Conservation (phyloP, 2,888 invertebrate genomes). For the Pachymerium ferrugineum region DNA sequence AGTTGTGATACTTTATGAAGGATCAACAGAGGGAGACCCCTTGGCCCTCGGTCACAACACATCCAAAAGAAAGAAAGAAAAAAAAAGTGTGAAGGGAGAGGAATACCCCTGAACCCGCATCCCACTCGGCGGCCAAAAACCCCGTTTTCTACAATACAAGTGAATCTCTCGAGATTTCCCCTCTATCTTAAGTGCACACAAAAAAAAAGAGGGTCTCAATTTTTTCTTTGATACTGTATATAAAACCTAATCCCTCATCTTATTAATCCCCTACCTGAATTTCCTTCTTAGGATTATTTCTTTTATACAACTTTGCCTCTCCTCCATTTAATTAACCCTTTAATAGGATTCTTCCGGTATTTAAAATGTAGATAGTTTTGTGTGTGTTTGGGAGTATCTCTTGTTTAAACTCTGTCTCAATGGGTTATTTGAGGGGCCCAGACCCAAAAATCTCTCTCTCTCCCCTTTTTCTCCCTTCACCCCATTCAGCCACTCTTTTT, state of each 20-base stretch:
- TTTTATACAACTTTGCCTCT: no score
- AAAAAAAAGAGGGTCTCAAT: neutral
- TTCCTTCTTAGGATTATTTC: no score
- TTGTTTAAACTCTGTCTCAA: slow-evolving; percentile 18
- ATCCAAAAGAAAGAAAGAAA: neutral
- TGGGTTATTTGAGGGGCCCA: slow-evolving; percentile 7
- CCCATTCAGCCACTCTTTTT: slow-evolving; percentile 20
- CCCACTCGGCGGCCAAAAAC: slow-evolving; percentile 9
- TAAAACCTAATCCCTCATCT: neutral
- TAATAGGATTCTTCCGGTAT: neutral
- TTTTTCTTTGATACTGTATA: neutral
- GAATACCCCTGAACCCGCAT: slow-evolving; percentile 7
- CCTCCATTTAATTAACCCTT: slow-evolving; percentile 9
- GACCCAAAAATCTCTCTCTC: neutral
- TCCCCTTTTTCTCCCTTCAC: slow-evolving; percentile 20
- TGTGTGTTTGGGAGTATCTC: slow-evolving; percentile 4
- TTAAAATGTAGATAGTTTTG: neutral
- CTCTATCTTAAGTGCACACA: neutral
- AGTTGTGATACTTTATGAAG: slow-evolving; percentile 27
- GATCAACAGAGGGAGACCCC: slow-evolving; percentile 27
- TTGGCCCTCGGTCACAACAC: slow-evolving; percentile 27
- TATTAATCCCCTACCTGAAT: neutral
- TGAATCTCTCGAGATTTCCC: slow-evolving; percentile 27
- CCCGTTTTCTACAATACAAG: slow-evolving; percentile 1
- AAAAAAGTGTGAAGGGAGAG: neutral